These are phyloP conservation scores for Phortica okadai DNA, from an alignment of 2,888 invertebrate species.

Conservation along the genomic window DNA sequence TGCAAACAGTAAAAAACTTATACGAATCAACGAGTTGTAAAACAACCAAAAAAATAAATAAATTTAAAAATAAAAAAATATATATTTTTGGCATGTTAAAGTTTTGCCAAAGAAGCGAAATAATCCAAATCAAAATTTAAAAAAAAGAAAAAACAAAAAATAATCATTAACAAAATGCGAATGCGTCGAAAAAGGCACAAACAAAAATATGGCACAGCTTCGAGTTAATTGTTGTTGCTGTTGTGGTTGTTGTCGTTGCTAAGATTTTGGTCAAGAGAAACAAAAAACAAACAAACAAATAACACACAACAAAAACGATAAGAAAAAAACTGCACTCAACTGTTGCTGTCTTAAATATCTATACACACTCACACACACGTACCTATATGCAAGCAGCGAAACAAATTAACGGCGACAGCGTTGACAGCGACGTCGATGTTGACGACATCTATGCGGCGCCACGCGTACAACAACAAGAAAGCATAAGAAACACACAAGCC, in stretches of 20 bases:
- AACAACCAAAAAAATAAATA: neutral
- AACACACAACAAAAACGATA: neutral
- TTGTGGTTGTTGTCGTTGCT: neutral
- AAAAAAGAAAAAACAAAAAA: neutral
- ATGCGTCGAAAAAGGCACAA: slow-evolving; percentile 1
- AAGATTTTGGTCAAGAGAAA: no score
- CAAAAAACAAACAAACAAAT: neutral
- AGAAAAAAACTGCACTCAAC: neutral
- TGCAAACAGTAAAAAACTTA: neutral
- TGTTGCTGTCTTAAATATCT: neutral
- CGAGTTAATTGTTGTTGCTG: neutral
- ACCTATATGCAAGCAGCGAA: neutral
- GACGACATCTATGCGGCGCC: neutral
- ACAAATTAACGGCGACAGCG: slow-evolving; percentile 7
- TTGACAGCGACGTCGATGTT: neutral
- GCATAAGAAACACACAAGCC: neutral
- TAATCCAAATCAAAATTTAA: neutral
- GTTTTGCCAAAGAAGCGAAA: neutral
- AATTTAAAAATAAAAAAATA: neutral
- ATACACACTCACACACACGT: neutral
- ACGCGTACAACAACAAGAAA: neutral
- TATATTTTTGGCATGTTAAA: neutral
- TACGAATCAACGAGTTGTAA: neutral
- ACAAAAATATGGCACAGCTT: neutral
- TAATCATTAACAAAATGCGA: neutral